Percentiles rank a stretch among this genome's conserved stretches.
phyloP scores from a whole-genome alignment of 2,888 invertebrate species.

The Omphaloscelis lunosa region DNA sequence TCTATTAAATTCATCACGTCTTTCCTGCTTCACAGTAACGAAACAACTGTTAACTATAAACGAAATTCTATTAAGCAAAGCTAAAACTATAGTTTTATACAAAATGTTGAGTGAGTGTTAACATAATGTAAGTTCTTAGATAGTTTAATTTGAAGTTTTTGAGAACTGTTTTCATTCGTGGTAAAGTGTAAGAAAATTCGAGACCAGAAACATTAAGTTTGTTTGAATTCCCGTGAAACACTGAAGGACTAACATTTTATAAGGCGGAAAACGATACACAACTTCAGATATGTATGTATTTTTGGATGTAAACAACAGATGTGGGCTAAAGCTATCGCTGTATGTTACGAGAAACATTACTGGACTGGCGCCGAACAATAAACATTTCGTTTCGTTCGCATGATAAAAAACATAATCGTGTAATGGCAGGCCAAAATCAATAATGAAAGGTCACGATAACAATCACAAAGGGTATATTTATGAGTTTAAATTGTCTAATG shows the following conservation, averaged over 20 bases:
- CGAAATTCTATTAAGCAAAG: constrained; percentile 16
- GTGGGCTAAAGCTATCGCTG: constrained; percentile 19
- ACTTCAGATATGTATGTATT: constrained; percentile 49
- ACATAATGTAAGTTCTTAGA: constrained; percentile 19
- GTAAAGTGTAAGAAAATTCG: constrained; percentile 23
- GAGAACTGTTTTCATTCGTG: constrained; percentile 22
- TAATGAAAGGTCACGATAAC: constrained; percentile 22
- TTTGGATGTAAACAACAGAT: constrained; percentile 55
- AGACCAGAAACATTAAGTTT: constrained; percentile 23
- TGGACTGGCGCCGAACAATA: constrained; percentile 32
- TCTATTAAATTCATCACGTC: constrained; percentile 25
- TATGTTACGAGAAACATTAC: constrained; percentile 42
- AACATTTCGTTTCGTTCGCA: constrained; percentile 33
- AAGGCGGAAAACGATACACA: constrained; percentile 44
- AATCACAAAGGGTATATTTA: constrained; percentile 27
- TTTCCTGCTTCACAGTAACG: constrained; percentile 18
- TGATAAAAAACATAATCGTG: constrained; percentile 36
- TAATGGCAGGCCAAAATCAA: constrained; percentile 28
- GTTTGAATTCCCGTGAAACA: constrained; percentile 35
- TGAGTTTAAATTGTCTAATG: constrained; percentile 5
- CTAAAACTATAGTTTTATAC: constrained; percentile 47
- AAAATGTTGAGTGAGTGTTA: constrained; percentile 20
- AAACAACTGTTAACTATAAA: constrained; percentile 15
- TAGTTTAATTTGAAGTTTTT: constrained; percentile 15
- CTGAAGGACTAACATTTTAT: constrained; percentile 37